Evolutionary conservation across 2,797 vertebrate genomes (phyloP), one percentile per base, ranked within the genome.

Genomic region (Parambassis ranga): DNA sequence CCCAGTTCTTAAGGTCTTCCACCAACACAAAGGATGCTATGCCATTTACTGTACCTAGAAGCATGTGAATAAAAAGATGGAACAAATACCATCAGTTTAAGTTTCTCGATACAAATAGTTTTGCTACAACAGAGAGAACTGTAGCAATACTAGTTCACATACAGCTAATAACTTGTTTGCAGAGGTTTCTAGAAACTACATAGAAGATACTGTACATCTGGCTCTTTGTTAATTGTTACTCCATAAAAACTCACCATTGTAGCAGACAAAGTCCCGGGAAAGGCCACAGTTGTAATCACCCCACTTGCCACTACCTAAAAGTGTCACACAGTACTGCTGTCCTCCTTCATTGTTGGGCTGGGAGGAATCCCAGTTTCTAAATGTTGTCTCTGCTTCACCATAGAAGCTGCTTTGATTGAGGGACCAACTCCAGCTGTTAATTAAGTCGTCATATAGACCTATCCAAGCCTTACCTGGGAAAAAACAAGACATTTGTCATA

Each of bases 391-490:
- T 46, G 52, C 67, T 18, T 28, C 26, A 9, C 16, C 1, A 4
- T 77, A 75, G 48, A 75, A 72, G 47, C 26, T 77, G 53, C 55
- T 60, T 72, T 77, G 27, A 55, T 3, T 63, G 27, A 78, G 43
- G 6, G 82, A 85, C 82, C 80, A 83, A 56, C n/a, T 69, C 78
- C 83, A 83, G 28, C 75, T 61, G 32, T 64, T 47, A 22, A 26
- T 2, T 18, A 79, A 36, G 26, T 79, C 77, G 47, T 68, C 70
- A 42, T 47, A 11, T n/a, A 85, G 78, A 35, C 78, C 83, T 3
- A 83, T 77, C 83, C 80, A 85, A 24, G 71, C 52, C 6, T 53
- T 30, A 6, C 23, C 83, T 81, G 52, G 57, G 68, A 14, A 44
- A 47, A 65, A 55, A n/a, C n/a, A n/a, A 9, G 1, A 58, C 16